phyloP scores from a whole-genome alignment of 35 echinoderm and acorn worm genomes.

The Acanthaster planci region DNA sequence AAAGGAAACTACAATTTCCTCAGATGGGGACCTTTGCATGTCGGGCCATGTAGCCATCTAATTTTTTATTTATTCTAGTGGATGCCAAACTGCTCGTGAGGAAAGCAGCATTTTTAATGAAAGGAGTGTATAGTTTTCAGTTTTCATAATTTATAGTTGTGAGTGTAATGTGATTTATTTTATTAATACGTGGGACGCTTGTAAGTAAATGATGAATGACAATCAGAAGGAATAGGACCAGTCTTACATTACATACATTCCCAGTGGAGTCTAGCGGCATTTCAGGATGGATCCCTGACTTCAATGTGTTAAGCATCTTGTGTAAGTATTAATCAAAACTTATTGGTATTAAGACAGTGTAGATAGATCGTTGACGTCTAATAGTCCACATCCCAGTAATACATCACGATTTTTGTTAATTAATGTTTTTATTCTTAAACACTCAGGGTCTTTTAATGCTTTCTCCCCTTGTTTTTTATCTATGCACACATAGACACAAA shows the following conservation, averaged over 20 bases:
- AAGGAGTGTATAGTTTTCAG: not conserved
- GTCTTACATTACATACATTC: not conserved
- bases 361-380: not conserved
- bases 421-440: conserved; percentile 6
- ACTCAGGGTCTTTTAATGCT: conserved; percentile 9
- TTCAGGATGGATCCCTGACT: not conserved
- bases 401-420: not conserved
- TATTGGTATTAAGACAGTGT: too few species aligned
- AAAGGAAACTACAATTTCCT: not conserved
- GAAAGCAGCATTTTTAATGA: conserved; percentile 11
- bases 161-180: conserved; percentile 30
- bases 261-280: not conserved
- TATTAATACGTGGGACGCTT: not conserved
- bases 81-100: conserved; percentile 25
- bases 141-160: conserved; percentile 27
- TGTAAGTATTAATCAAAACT: conserved; percentile 3
- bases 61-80: conserved; percentile 24
- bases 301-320: not conserved
- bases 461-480: not conserved
- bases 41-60: too few species aligned
- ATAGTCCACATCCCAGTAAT: conserved; percentile 3
- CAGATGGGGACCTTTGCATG: not conserved
- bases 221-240: not conserved
- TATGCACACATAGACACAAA: conserved; percentile 8
- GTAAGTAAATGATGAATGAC: not conserved